Evolutionary conservation across 1,140 invertebrate species (phyloP).

Genomic region (Anadara kagoshimensis): DNA sequence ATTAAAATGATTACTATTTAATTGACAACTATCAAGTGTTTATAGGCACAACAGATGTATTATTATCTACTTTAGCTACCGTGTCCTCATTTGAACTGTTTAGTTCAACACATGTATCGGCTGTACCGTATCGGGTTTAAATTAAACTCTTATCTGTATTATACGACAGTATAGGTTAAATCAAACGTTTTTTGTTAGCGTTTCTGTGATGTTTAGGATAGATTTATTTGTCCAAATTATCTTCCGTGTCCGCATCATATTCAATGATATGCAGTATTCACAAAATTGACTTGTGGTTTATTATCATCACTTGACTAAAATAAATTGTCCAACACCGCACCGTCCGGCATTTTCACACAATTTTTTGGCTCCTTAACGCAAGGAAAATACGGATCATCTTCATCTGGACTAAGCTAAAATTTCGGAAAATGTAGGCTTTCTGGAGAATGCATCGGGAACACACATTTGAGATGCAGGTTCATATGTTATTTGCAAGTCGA

Average conservation of each 20-base stretch:
- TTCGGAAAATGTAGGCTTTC: background rate
- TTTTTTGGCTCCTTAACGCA: slow-evolving; percentile 3
- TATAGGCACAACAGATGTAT: too few relatives aligned
- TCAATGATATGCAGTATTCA: background rate
- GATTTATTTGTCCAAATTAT: too few relatives aligned
- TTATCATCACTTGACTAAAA: background rate
- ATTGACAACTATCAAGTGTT: too few relatives aligned
- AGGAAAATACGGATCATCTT: slow-evolving; percentile 11
- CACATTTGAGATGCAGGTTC: slow-evolving; percentile 32
- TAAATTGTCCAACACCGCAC: background rate
- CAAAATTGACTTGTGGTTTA: background rate
- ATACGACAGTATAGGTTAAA: too few relatives aligned
- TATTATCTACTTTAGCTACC: too few relatives aligned
- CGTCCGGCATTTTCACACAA: background rate
- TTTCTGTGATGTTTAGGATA: too few relatives aligned
- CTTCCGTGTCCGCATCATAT: background rate
- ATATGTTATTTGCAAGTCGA: slow-evolving; percentile 36
- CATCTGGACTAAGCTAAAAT: slow-evolving; percentile 11
- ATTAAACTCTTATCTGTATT: too few relatives aligned
- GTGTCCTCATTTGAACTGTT: too few relatives aligned
- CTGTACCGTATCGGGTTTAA: too few relatives aligned
- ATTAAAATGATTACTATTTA: too few relatives aligned
- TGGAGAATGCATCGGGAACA: slow-evolving; percentile 30
- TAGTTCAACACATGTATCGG: too few relatives aligned
- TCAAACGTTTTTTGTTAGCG: too few relatives aligned